Base-by-base conservation (phyloP, 2,888 invertebrate genomes). In the Pammene aurita region DNA sequence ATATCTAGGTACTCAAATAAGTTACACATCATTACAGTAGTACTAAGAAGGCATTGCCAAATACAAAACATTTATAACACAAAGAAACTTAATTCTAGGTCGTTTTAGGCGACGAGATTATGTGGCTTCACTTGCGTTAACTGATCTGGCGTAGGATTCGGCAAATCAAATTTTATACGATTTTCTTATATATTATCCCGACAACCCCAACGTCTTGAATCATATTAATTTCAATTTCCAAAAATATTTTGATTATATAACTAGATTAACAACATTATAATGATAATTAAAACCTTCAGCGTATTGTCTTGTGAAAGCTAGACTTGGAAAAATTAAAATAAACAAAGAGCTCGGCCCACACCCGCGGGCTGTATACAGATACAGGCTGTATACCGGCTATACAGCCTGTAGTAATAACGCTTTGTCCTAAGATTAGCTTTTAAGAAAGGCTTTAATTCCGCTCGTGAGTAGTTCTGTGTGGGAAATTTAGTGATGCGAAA, bases 401-500 rank as follows among this genome's bases (percentile, higher is more conserved):
- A 38, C 11, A 42, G 11, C 11, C 42, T 42, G 42, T 42, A 76
- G 84, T 86, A 90, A 89, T 90, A 89, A 89, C 83, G 84, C 91
- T 91, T 92, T 92, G 92, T 92, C 85, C 87, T 91, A 87, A 92
- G 91, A 92, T 91, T 92, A 91, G 90, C 88, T 88, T 84, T 88
- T 87, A 90, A 91, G 89, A 89, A 90, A 88, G 84, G 83, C 83
- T 83, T 76, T 82, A 78, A 81, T 79, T 77, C 79, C 77, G 75
- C 79, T 76, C 77, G 52, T 68, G 68, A 63, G 68, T 68, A 68
- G 68, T 68, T 68, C 68, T 64, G 68, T 63, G 68, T 63, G 56
- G 56, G 56, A 56, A 48, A 35, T 11, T 18, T 44, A 52, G 58
- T 18, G 58, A 13, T 50, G 66, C 35, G 10, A 7, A 11, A 41